Conservation (phyloP, 1,140 invertebrate genomes). For the Pararge aegeria region DNA sequence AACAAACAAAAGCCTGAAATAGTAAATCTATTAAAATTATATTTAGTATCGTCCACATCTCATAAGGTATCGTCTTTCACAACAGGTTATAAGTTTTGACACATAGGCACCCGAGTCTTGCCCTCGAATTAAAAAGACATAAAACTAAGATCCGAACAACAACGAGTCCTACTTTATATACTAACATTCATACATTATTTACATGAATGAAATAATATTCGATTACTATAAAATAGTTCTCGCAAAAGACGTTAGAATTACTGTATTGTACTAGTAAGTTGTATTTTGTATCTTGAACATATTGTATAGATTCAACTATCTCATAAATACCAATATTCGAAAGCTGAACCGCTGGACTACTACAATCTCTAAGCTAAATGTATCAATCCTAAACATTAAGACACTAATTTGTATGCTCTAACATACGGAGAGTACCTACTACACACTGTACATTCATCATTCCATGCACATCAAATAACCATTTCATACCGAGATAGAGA, state of each 20-base stretch:
- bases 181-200: slow-evolving; percentile 61
- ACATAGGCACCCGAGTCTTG: slow-evolving; percentile 42
- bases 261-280: slow-evolving; percentile 54
- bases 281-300: slow-evolving; percentile 57
- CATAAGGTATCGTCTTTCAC: slow-evolving; percentile 73
- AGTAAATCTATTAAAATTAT: slow-evolving; percentile 32
- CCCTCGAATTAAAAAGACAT: slow-evolving; percentile 44
- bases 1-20: slow-evolving; percentile 45
- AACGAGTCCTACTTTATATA: slow-evolving; percentile 43
- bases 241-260: slow-evolving; percentile 51
- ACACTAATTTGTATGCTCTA: slow-evolving; percentile 59
- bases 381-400: slow-evolving; percentile 55
- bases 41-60: slow-evolving; percentile 57
- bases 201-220: slow-evolving; percentile 49
- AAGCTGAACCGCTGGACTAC: slow-evolving; percentile 69
- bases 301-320: slow-evolving; percentile 64
- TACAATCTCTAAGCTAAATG: slow-evolving; percentile 63
- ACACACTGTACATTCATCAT: slow-evolving; percentile 40
- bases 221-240: slow-evolving; percentile 49
- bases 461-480: not conserved
- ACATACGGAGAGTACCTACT: slow-evolving; percentile 48
- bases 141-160: slow-evolving; percentile 41
- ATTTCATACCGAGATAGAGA: not conserved
- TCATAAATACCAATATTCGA: slow-evolving; percentile 74
- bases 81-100: slow-evolving; percentile 65